Conservation (phyloP, 2,113 vertebrate species). For the Amphiprion ocellaris region DNA sequence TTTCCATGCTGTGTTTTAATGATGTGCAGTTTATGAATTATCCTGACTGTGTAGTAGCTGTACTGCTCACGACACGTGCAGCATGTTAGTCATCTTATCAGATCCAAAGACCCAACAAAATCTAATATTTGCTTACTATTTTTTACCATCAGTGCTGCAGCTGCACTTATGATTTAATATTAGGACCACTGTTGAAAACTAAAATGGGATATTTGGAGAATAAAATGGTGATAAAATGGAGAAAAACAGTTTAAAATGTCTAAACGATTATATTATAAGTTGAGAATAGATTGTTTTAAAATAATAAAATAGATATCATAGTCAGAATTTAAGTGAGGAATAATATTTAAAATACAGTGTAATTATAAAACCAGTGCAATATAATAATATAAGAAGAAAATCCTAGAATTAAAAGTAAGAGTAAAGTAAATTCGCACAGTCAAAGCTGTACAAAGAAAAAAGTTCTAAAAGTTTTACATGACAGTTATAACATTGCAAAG, state of each 20-base stretch:
- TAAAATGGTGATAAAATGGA: background rate
- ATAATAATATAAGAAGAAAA: background rate
- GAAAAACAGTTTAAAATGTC: background rate
- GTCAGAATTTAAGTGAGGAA: background rate
- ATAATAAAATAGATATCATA: no score
- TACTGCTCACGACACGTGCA: constrained; percentile 27
- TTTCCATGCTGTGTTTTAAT: constrained; percentile 44
- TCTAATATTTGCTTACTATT: no score
- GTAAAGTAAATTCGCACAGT: no score
- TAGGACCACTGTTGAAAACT: background rate
- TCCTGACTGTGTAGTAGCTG: constrained; percentile 49
- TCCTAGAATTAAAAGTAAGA: no score
- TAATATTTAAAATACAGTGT: background rate
- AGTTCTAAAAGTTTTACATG: no score
- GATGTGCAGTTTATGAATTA: constrained; percentile 47
- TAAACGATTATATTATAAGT: background rate
- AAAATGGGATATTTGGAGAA: background rate
- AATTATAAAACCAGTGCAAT: background rate
- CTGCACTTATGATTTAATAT: background rate
- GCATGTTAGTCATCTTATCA: constrained; percentile 16
- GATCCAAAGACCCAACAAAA: background rate
- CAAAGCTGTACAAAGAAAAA: no score
- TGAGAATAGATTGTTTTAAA: no score
- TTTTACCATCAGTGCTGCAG: background rate
- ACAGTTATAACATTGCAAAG: no score